Conservation (phyloP, 2,797 vertebrate species). For the Pantherophis alleghaniensis region DNA sequence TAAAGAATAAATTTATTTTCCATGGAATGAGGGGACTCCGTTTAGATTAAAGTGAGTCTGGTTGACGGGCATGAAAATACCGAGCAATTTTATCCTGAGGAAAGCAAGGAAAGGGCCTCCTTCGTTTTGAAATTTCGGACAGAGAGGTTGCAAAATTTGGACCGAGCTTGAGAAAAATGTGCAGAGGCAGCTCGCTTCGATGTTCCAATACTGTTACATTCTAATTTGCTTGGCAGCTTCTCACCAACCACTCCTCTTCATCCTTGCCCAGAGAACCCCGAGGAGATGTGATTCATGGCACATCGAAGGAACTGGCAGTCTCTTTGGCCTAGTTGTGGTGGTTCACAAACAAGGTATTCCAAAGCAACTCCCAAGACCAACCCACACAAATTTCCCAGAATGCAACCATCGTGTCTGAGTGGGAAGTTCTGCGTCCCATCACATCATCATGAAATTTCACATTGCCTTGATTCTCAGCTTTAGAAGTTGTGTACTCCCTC, state of each 20-base stretch:
- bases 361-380: neutral
- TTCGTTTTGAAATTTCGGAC: neutral
- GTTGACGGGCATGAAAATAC: neutral
- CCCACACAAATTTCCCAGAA: slow-evolving; percentile 7
- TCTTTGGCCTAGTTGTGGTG: neutral
- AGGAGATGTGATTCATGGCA: slow-evolving; percentile 40
- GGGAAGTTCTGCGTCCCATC: slow-evolving; percentile 17
- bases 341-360: slow-evolving; percentile 10
- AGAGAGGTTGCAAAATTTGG: neutral
- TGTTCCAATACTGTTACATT: slow-evolving; percentile 8
- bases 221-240: slow-evolving; percentile 13
- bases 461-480: neutral
- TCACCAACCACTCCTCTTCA: neutral
- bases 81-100: neutral
- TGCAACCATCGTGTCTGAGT: rapidly evolving
- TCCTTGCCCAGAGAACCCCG: slow-evolving; percentile 27
- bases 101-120: too few relatives aligned
- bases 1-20: neutral
- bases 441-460: slow-evolving; percentile 16
- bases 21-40: neutral
- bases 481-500: neutral
- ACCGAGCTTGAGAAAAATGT: neutral
- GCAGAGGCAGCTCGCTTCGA: neutral
- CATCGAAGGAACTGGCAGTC: slow-evolving; percentile 24
- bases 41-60: neutral